These are phyloP conservation scores for Corynorhinus townsendii DNA, from an alignment of 2,113 vertebrate species.

Conservation along the genomic window DNA sequence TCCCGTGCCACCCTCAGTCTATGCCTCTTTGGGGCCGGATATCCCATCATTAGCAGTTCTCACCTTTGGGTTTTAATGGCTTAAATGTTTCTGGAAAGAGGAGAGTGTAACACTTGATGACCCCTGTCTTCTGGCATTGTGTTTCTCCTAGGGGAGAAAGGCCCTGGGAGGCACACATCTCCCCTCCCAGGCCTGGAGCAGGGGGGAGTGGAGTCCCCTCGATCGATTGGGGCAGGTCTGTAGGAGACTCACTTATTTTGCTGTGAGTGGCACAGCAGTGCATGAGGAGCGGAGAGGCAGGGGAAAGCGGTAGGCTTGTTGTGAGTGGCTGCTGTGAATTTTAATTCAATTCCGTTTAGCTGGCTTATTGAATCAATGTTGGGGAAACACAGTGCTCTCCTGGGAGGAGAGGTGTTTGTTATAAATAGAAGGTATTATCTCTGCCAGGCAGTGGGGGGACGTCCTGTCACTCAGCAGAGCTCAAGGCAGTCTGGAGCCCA, in stretches of 20 bases:
- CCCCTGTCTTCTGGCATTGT: neutral
- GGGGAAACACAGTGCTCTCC: conserved; percentile 61
- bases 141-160: neutral
- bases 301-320: neutral
- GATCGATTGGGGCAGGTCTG: neutral
- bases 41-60: neutral
- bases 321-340: conserved; percentile 39
- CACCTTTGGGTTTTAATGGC: neutral
- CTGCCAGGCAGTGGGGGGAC: neutral
- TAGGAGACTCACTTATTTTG: neutral
- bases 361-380: conserved; percentile 64
- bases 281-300: neutral
- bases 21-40: neutral
- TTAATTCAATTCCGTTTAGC: conserved; percentile 45
- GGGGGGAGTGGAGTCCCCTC: neutral
- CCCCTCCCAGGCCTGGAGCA: neutral
- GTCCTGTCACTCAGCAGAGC: neutral
- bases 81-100: neutral
- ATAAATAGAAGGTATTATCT: conserved; percentile 69
- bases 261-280: neutral
- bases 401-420: conserved; percentile 64
- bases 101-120: neutral
- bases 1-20: neutral
- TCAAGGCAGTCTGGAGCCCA: neutral
- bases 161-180: neutral